Evolutionary conservation across 2,113 vertebrate genomes (phyloP).

Genomic region (Serinus canaria): DNA sequence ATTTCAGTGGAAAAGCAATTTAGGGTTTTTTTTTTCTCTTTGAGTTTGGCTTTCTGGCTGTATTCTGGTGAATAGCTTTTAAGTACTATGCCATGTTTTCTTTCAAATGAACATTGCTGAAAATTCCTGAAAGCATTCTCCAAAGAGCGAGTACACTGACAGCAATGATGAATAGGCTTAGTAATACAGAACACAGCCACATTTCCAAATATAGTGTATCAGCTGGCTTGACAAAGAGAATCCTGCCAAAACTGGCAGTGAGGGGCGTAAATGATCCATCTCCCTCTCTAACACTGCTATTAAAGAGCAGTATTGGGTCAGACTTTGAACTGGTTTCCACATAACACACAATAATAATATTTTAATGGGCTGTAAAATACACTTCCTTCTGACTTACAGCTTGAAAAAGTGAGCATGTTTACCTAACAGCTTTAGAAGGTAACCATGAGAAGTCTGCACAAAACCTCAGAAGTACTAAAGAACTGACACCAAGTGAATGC

Average conservation of each 20-base stretch:
- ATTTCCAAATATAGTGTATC: slow-evolving; percentile 61
- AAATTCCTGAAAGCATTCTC: slow-evolving; percentile 18
- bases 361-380: neutral
- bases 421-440: neutral
- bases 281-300: neutral
- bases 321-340: neutral
- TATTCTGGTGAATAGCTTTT: neutral
- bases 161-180: slow-evolving; percentile 14
- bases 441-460: neutral
- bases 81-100: neutral
- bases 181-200: slow-evolving; percentile 17
- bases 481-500: neutral
- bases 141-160: neutral
- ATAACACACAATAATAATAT: neutral
- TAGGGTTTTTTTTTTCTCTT: neutral
- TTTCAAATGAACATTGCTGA: neutral
- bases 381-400: neutral
- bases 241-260: neutral
- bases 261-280: neutral
- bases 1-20: neutral
- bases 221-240: slow-evolving; percentile 13
- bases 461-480: neutral
- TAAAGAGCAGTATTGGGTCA: neutral
- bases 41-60: neutral
- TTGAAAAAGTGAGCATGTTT: neutral